Evolutionary conservation across 2,113 vertebrate genomes (phyloP), one percentile per base, ranked within the genome.

Genomic region (Nannobrachium achirus): DNA sequence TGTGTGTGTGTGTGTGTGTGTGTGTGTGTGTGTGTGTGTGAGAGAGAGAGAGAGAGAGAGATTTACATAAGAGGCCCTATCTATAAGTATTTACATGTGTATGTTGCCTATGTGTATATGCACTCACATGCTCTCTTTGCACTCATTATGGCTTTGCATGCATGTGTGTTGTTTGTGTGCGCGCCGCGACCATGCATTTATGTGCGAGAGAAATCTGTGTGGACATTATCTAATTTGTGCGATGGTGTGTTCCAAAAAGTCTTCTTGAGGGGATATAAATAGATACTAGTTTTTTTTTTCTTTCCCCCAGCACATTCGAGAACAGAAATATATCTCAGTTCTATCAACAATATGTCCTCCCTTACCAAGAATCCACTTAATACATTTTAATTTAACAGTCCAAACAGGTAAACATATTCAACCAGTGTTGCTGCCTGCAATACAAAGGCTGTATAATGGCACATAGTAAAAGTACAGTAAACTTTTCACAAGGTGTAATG

Each of bases 51-150:
- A 33, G 25, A 25, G 20, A 25, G 20, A 33, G 25, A 38, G 63
- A 83, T 85, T 83, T 85, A 77, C 76, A 86, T 81, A 75, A 53
- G 71, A 77, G 84, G 74, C 72, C 79, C 73, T 51, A 40, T 44
- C 20, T 66, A 61, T 81, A 87, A 86, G 63, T 73, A 77, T 81
- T 83, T 60, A 76, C 82, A 86, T 76, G 78, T 86, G 82, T 81
- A 55, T 49, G 51, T 6, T 38, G 44, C 44, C n/a, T 20, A 41
- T 76, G 73, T 85, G 25, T 33, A 33, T 33, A 33, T 33, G 25
- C 25, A 33, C 25, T 25, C 20, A 25, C 4, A 65, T 89, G 85
- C 74, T 73, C 79, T 69, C n/a, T 59, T 85, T 89, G 85, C 74
- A 73, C 79, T 69, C n/a, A 62, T 85, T 73, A 48, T 20, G 13